Evolutionary conservation across 2,888 invertebrate genomes (phyloP).

Genomic region (Tetranychus truncatus): DNA sequence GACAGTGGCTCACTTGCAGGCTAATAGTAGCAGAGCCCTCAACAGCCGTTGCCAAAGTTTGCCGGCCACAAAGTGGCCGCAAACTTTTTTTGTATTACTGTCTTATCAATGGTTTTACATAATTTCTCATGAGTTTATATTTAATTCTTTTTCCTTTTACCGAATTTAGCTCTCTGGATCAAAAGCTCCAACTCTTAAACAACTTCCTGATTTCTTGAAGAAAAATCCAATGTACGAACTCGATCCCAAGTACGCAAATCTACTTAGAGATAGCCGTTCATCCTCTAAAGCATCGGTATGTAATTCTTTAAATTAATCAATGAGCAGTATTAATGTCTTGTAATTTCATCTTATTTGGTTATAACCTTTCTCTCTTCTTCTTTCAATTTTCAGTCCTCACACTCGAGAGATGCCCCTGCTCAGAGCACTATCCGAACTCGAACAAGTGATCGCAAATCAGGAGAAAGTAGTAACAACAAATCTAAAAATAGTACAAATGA

Average conservation of each 20-base stretch:
- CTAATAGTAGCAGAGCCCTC: too few relatives aligned
- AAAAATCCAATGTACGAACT: slow-evolving; percentile 94
- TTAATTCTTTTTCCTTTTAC: neutral
- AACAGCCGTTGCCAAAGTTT: too few relatives aligned
- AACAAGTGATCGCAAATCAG: slow-evolving; percentile 11
- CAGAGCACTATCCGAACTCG: slow-evolving; percentile 7
- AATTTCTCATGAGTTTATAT: neutral
- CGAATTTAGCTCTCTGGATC: slow-evolving; percentile 54
- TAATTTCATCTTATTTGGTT: neutral
- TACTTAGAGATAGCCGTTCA: slow-evolving; percentile 39
- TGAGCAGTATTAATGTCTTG: too few relatives aligned
- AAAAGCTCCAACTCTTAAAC: slow-evolving; percentile 78
- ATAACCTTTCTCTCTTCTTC: neutral
- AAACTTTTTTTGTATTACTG: too few relatives aligned
- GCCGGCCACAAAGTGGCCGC: too few relatives aligned
- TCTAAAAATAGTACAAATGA: neutral
- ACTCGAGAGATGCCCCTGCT: neutral
- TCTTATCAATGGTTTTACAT: too few relatives aligned
- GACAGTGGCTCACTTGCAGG: too few relatives aligned
- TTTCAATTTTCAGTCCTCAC: neutral
- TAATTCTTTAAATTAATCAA: too few relatives aligned
- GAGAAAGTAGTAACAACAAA: neutral
- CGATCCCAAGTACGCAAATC: slow-evolving; percentile 88
- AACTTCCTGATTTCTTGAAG: slow-evolving; percentile 79
- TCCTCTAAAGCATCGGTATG: slow-evolving; percentile 22